Percentiles rank a stretch among this genome's conserved stretches.
phyloP scores from a whole-genome alignment of 1,140 invertebrate species.

The Halyomorpha halys region DNA sequence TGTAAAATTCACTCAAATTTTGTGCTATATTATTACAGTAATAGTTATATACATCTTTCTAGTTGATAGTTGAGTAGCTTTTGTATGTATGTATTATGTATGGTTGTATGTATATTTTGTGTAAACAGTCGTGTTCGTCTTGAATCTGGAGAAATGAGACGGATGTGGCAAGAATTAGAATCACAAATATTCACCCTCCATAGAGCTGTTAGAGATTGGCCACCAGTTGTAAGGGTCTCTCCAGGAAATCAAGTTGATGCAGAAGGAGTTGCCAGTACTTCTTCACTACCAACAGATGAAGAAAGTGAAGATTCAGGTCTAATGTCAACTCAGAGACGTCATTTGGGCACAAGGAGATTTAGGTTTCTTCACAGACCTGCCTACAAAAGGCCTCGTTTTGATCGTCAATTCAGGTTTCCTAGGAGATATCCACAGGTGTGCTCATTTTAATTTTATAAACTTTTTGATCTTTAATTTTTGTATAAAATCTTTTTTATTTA shows the following conservation, averaged over 20 bases:
- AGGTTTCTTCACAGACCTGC: slow-evolving; percentile 10
- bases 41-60: too few relatives aligned
- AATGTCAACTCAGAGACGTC: not conserved
- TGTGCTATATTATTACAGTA: too few relatives aligned
- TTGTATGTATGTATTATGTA: too few relatives aligned
- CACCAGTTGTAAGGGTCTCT: not conserved
- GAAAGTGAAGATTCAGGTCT: slow-evolving; percentile 10
- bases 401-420: not conserved
- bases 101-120: not conserved
- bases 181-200: slow-evolving; percentile 46
- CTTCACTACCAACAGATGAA: slow-evolving; percentile 9
- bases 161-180: slow-evolving; percentile 52
- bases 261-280: slow-evolving; percentile 5
- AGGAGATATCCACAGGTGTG: not conserved
- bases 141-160: slow-evolving; percentile 41
- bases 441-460: too few relatives aligned
- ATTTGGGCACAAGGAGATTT: not conserved
- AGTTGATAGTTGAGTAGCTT: too few relatives aligned
- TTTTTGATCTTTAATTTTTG: too few relatives aligned
- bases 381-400: slow-evolving; percentile 3
- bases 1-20: too few relatives aligned
- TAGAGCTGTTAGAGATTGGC: slow-evolving; percentile 36
- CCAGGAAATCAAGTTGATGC: slow-evolving; percentile 5
- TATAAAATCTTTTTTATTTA: too few relatives aligned
- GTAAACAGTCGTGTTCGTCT: not conserved